Percentiles rank a stretch among this genome's conserved stretches.
Conservation (phyloP, 1,140 invertebrate genomes). For the Aricia agestis region DNA sequence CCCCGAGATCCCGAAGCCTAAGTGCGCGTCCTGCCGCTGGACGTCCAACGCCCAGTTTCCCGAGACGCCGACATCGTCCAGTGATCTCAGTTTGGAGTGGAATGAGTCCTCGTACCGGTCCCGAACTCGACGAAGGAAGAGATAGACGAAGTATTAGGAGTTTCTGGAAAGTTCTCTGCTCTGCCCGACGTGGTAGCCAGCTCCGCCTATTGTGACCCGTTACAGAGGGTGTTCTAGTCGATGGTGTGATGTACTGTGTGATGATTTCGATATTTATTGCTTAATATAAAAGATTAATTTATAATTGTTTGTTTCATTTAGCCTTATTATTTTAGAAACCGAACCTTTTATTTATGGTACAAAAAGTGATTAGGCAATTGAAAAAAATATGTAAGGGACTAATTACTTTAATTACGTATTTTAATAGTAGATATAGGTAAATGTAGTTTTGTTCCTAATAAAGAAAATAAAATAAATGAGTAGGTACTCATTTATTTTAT, state of each 20-base stretch:
- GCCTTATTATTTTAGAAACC: too few relatives aligned
- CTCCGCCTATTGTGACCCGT: slow-evolving; percentile 8
- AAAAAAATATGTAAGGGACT: too few relatives aligned
- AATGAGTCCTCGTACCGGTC: slow-evolving; percentile 54
- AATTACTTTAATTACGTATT: too few relatives aligned
- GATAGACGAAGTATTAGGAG: slow-evolving; percentile 36
- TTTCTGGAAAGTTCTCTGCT: slow-evolving; percentile 9
- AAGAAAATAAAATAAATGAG: too few relatives aligned
- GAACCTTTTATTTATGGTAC: too few relatives aligned
- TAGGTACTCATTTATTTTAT: too few relatives aligned
- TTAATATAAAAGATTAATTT: not conserved
- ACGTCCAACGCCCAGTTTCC: slow-evolving; percentile 69
- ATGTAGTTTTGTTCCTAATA: too few relatives aligned
- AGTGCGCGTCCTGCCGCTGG: slow-evolving; percentile 63
- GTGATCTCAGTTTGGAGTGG: slow-evolving; percentile 67
- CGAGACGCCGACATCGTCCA: slow-evolving; percentile 62
- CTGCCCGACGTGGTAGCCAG: not conserved
- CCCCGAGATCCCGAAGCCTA: slow-evolving; percentile 44
- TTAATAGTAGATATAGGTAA: too few relatives aligned
- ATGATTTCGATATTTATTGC: slow-evolving; percentile 11
- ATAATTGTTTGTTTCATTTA: not conserved
- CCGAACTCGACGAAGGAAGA: slow-evolving; percentile 57
- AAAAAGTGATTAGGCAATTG: too few relatives aligned
- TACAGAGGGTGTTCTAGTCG: slow-evolving; percentile 2
- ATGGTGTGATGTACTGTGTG: slow-evolving; percentile 12